A percentile compares a stretch with the other conserved stretches of the same genome.
phyloP scores from a whole-genome alignment of 2,888 invertebrate genomes.

The Lysandra coridon region DNA sequence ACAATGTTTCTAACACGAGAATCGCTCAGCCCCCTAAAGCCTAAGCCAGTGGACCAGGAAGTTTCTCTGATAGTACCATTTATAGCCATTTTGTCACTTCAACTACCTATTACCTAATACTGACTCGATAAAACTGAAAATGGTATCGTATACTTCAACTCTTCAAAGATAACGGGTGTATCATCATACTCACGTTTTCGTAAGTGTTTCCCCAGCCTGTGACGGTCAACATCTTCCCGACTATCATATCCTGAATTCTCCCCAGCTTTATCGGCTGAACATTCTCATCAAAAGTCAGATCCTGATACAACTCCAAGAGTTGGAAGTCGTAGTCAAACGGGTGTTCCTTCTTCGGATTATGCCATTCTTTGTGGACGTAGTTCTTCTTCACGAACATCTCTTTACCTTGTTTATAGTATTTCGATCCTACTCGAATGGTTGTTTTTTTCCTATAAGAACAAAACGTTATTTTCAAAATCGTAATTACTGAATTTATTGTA shows the following conservation, averaged over 20 bases:
- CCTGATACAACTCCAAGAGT: conserved; percentile 56
- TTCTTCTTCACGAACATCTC: conserved; percentile 50
- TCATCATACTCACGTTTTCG: conserved; percentile 6
- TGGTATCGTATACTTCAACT: no score
- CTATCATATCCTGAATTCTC: conserved; percentile 65
- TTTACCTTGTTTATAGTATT: conserved; percentile 59
- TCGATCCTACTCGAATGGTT: conserved; percentile 65
- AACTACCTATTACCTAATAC: no score
- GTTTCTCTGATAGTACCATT: no score
- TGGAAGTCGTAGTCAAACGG: conserved; percentile 72
- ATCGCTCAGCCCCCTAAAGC: no score
- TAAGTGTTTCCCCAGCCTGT: neutral
- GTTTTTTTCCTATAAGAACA: conserved; percentile 55
- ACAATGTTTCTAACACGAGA: no score
- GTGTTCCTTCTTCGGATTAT: conserved; percentile 57
- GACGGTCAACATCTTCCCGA: conserved; percentile 61
- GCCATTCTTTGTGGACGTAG: conserved; percentile 62
- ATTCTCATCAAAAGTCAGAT: conserved; percentile 57
- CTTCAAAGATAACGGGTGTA: no score
- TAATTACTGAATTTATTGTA: neutral
- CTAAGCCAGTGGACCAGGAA: no score
- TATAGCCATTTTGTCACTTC: no score
- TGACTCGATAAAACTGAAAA: no score
- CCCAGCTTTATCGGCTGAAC: conserved; percentile 66
- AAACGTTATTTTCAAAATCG: neutral